A percentile compares a stretch with the other conserved stretches of the same genome.
Conservation (phyloP, 2,113 vertebrate genomes). For the Heterochromis multidens region DNA sequence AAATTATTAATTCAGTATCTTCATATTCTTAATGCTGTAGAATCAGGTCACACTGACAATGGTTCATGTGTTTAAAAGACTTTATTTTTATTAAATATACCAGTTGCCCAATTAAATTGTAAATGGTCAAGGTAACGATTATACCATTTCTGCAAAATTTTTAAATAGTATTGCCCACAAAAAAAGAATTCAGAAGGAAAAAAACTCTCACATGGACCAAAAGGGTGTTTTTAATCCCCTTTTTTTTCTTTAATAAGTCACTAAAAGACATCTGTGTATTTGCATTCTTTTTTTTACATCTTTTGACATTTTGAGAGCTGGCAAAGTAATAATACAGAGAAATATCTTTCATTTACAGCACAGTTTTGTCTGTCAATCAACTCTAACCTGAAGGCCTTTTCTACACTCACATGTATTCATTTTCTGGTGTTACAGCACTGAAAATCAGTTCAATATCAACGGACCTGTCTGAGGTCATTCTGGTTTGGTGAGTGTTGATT, state of each 20-base stretch:
- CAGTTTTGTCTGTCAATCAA: background rate
- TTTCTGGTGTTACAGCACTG: background rate
- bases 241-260: no score
- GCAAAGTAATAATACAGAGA: background rate
- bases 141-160: no score
- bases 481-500: slow-evolving; percentile 41
- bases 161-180: background rate
- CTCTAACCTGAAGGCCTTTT: background rate
- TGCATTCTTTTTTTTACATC: background rate
- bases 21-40: background rate
- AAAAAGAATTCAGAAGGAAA: background rate
- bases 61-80: background rate
- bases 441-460: background rate
- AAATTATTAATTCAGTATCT: background rate
- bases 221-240: no score
- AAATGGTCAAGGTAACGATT: no score
- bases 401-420: background rate
- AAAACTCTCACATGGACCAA: no score
- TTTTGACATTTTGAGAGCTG: background rate
- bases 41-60: background rate
- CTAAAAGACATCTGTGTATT: no score
- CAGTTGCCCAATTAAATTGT: no score
- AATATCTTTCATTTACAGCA: background rate
- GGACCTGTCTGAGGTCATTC: slow-evolving; percentile 3
- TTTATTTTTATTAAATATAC: no score